Conservation (phyloP, 2,888 invertebrate species). For the Mythimna loreyi region DNA sequence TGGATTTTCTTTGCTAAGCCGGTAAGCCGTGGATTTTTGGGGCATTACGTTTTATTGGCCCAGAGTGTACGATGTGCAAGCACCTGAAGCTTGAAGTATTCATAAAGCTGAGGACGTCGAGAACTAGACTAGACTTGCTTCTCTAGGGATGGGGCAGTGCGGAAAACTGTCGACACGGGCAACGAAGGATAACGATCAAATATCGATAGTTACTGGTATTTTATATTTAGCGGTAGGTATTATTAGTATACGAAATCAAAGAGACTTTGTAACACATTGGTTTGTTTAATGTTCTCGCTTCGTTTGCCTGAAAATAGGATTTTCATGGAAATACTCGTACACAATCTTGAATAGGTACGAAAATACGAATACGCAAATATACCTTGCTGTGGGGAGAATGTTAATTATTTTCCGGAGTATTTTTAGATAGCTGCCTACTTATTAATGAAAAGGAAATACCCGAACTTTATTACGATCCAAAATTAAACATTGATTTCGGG, state of each 20-base stretch:
- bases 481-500: neutral
- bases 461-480: neutral
- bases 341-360: neutral
- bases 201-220: neutral
- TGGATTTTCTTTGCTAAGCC: constrained; percentile 57
- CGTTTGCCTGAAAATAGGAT: constrained; percentile 48
- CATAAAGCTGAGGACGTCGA: constrained; percentile 79
- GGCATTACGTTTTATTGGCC: constrained; percentile 68
- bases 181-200: neutral
- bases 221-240: neutral
- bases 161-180: constrained; percentile 18
- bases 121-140: constrained; percentile 76
- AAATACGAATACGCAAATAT: neutral
- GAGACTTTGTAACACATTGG: constrained; percentile 15
- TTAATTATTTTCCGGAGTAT: neutral
- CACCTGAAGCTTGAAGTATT: constrained; percentile 81
- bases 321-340: constrained; percentile 37
- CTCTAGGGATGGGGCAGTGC: constrained; percentile 67
- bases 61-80: constrained; percentile 70
- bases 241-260: neutral
- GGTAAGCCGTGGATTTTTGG: constrained; percentile 62
- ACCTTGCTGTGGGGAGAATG: neutral
- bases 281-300: constrained; percentile 36
- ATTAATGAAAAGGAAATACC: neutral
- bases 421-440: neutral